Conservation (phyloP, 2,797 vertebrate genomes). For the Glossophaga mutica region DNA sequence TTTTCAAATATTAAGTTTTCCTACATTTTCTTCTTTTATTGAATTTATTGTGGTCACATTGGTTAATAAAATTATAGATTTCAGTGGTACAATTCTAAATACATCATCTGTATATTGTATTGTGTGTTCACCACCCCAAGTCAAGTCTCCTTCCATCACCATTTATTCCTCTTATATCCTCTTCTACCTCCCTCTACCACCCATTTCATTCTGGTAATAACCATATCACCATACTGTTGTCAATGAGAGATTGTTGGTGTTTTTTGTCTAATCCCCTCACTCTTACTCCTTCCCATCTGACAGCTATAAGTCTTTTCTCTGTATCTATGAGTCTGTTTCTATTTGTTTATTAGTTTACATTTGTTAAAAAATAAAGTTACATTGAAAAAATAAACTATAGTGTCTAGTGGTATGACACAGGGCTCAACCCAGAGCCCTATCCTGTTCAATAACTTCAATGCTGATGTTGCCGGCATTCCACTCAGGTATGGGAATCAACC, state of each 20-base stretch:
- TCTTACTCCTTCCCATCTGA: background rate
- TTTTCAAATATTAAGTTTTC: background rate
- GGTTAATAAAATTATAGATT: background rate
- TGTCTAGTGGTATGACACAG: no score
- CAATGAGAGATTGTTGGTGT: background rate
- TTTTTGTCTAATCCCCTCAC: background rate
- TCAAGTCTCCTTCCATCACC: background rate
- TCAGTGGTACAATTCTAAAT: background rate
- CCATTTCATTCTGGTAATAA: background rate
- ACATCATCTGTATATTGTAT: background rate
- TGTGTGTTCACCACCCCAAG: background rate
- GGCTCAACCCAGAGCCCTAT: background rate
- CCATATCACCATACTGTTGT: background rate
- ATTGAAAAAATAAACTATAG: background rate
- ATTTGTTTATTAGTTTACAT: background rate
- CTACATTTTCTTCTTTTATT: background rate
- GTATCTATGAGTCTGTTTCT: background rate
- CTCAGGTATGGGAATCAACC: background rate
- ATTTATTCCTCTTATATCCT: background rate
- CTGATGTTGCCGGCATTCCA: background rate
- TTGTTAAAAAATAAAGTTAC: background rate
- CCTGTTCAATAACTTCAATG: background rate
- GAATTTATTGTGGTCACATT: background rate
- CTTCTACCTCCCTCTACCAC: no score
- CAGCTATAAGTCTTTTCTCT: background rate